phyloP scores from a whole-genome alignment of 2,113 vertebrate species.

The Gasterosteus aculeatus region DNA sequence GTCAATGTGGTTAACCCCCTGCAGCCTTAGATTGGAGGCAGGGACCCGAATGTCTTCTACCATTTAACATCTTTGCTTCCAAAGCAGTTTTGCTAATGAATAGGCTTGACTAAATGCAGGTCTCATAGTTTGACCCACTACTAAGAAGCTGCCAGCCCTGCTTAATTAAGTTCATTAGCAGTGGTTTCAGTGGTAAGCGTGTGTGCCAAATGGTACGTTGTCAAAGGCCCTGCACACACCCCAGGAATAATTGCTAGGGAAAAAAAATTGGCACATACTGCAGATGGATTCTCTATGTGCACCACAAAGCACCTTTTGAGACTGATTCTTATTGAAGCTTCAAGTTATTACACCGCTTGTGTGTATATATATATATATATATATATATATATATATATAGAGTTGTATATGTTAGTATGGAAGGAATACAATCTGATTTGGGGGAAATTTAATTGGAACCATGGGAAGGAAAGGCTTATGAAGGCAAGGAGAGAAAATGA shows the following conservation, averaged over 20 bases:
- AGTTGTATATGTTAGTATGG: conserved; percentile 25
- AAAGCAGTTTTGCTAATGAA: conserved; percentile 33
- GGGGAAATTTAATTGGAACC: conserved; percentile 63
- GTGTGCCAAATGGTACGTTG: conserved; percentile 36
- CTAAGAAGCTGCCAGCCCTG: conserved; percentile 27
- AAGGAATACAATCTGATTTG: conserved; percentile 32
- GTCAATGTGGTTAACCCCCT: background rate
- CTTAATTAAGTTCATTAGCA: conserved; percentile 54
- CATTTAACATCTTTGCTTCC: conserved; percentile 34
- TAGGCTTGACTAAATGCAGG: conserved; percentile 42
- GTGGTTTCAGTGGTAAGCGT: conserved; percentile 33
- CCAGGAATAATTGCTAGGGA: conserved; percentile 18
- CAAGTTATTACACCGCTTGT: conserved; percentile 28
- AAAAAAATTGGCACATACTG: conserved; percentile 23
- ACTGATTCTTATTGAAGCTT: conserved; percentile 10
- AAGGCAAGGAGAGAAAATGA: conserved; percentile 47
- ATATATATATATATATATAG: conserved; percentile 1
- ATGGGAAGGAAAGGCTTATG: conserved; percentile 45
- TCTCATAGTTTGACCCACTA: conserved; percentile 13
- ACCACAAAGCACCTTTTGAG: background rate
- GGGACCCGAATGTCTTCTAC: conserved; percentile 15
- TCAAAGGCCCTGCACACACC: conserved; percentile 19
- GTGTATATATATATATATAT: background rate
- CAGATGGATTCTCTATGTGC: background rate
- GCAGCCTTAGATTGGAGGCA: conserved; percentile 13